Evolutionary conservation across 1,140 invertebrate genomes (phyloP).

Genomic region (Drosophila dunni): DNA sequence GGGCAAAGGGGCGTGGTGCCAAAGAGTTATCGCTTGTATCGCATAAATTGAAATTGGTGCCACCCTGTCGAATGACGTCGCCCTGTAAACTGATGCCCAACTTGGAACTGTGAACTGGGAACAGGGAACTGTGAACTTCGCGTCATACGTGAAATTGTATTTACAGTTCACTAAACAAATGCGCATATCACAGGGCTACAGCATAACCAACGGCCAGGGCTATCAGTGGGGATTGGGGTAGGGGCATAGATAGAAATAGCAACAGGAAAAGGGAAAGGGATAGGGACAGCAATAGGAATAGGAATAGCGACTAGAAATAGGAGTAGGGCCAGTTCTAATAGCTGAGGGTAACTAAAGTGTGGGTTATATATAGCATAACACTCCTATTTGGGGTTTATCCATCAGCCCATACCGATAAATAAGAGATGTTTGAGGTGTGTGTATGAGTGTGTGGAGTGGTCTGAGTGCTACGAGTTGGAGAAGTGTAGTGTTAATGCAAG

Average conservation of each 20-base stretch:
- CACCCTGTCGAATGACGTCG: constrained; percentile 33
- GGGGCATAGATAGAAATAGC: neutral
- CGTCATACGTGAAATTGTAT: constrained; percentile 63
- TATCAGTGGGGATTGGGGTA: neutral
- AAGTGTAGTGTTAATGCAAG: constrained; percentile 32
- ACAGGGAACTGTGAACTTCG: constrained; percentile 6
- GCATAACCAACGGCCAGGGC: constrained; percentile 19
- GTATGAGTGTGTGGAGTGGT: constrained; percentile 34
- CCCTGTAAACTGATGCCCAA: constrained; percentile 24
- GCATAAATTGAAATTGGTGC: constrained; percentile 69
- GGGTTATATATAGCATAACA: constrained; percentile 36
- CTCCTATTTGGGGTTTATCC: constrained; percentile 42
- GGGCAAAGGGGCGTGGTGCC: neutral
- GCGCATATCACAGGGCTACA: constrained; percentile 54
- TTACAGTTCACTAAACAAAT: constrained; percentile 77
- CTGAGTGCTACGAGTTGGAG: constrained; percentile 43
- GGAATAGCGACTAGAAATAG: neutral
- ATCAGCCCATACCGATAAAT: constrained; percentile 36
- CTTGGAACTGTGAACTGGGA: neutral
- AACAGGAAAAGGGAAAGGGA: neutral
- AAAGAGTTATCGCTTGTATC: constrained; percentile 70
- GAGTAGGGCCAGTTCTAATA: constrained; percentile 13
- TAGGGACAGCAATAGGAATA: neutral
- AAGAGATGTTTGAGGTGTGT: constrained; percentile 42
- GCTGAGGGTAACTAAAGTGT: constrained; percentile 22